These are phyloP conservation scores for Albula glossodonta DNA, from an alignment of 2,113 vertebrate species.

Conservation along the genomic window DNA sequence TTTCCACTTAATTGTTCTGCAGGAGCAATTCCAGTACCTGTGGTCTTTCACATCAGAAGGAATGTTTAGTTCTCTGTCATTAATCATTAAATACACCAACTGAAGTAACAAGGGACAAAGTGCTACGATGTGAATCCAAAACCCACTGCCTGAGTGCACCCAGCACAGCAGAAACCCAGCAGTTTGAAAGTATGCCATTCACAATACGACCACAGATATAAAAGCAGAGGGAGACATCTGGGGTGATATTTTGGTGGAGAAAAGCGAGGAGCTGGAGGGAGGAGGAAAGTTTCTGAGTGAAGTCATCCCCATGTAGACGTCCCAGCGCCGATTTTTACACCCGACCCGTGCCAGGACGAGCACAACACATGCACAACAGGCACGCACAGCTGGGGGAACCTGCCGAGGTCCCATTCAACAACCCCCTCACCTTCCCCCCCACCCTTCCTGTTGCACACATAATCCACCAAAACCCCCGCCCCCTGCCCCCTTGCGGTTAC, in stretches of 20 bases:
- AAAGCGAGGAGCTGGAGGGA: not conserved
- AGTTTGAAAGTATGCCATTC: too few species aligned
- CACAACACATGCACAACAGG: not conserved
- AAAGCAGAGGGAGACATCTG: not conserved
- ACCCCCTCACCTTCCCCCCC: not conserved
- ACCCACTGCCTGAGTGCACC: not conserved
- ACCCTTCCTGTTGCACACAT: not conserved
- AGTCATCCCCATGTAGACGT: not conserved
- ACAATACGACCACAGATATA: not conserved
- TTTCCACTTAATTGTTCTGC: not conserved
- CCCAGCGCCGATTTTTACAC: not conserved
- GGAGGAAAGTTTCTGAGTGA: not conserved
- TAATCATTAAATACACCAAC: not conserved
- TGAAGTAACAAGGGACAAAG: not conserved
- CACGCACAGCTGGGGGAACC: not conserved
- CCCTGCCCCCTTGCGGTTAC: not conserved
- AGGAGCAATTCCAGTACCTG: not conserved
- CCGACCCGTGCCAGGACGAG: not conserved
- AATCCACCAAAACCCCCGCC: not conserved
- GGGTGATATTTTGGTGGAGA: not conserved
- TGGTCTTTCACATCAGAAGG: not conserved
- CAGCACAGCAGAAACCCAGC: too few species aligned
- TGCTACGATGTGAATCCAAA: not conserved
- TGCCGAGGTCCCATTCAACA: not conserved
- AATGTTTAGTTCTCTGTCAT: not conserved